Percentiles rank a stretch among this genome's conserved stretches.
Conservation (phyloP, 2,113 vertebrate genomes). For the Merops nubicus region DNA sequence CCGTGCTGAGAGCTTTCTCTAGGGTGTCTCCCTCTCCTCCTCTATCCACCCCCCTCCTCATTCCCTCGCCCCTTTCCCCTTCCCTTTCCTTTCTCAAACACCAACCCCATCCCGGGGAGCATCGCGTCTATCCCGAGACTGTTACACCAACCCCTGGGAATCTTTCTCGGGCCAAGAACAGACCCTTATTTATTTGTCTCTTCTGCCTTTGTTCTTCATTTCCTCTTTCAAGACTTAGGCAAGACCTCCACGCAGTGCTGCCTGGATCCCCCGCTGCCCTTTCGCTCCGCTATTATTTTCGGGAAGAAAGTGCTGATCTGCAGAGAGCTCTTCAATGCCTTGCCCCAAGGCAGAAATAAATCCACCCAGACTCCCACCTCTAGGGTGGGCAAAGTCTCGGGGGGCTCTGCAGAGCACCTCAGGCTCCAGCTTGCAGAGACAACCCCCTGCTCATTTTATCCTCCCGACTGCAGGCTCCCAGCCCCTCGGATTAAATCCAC, state of each 20-base stretch:
- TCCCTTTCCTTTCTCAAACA: conserved; percentile 10
- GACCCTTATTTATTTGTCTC: conserved; percentile 66
- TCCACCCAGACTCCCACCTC: not conserved
- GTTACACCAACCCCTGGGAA: conserved; percentile 19
- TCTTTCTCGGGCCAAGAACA: conserved; percentile 56
- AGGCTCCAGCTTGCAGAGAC: not conserved
- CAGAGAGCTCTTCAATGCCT: not conserved
- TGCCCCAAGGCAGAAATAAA: not conserved
- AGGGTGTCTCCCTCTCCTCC: not conserved
- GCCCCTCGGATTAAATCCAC: conserved; percentile 20
- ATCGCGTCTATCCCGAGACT: not conserved
- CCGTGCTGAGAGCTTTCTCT: conserved; percentile 24
- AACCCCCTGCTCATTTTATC: not conserved
- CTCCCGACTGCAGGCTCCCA: not conserved
- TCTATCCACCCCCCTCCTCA: not conserved
- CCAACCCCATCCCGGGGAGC: conserved; percentile 7
- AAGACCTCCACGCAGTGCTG: conserved; percentile 15
- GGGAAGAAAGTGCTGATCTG: not conserved
- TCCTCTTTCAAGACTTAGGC: conserved; percentile 61
- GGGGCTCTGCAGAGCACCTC: not conserved
- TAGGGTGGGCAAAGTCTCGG: not conserved
- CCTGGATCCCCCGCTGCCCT: conserved; percentile 13
- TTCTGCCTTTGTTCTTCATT: conserved; percentile 67
- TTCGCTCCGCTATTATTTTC: conserved; percentile 42
- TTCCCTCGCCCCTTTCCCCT: not conserved